phyloP scores from a whole-genome alignment of 2,888 invertebrate genomes.

The Auanema sp. region DNA sequence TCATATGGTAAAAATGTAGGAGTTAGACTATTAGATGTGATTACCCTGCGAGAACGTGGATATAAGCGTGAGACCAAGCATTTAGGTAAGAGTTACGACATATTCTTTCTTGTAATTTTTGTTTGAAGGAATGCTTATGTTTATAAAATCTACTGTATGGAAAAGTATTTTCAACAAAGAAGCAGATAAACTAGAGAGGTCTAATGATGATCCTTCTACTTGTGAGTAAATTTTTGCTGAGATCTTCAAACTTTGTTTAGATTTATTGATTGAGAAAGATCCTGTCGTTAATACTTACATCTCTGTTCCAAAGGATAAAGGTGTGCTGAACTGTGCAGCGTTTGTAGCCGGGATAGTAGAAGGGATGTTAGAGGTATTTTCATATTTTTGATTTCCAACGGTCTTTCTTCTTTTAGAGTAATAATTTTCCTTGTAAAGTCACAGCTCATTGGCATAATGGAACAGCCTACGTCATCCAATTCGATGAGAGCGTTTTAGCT shows the following conservation, averaged over 20 bases:
- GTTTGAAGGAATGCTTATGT: constrained; percentile 76
- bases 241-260: constrained; percentile 55
- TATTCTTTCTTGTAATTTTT: constrained; percentile 19
- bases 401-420: constrained; percentile 71
- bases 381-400: constrained; percentile 1
- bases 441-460: constrained; percentile 98
- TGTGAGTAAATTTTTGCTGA: constrained; percentile 67
- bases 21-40: constrained; percentile 84
- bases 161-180: constrained; percentile 96
- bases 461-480: constrained; percentile 90
- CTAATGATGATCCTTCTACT: constrained; percentile 95
- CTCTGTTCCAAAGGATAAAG: constrained; percentile 94
- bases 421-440: constrained; percentile 81
- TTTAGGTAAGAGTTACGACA: constrained; percentile 72
- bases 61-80: constrained; percentile 86
- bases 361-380: constrained; percentile 75
- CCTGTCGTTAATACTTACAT: constrained; percentile 94
- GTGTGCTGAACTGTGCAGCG: constrained; percentile 94
- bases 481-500: constrained; percentile 59
- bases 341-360: constrained; percentile 97
- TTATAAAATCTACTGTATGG: constrained; percentile 92
- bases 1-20: constrained; percentile 95
- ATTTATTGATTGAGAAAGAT: constrained; percentile 97
- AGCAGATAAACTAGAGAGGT: constrained; percentile 96
- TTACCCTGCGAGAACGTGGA: constrained; percentile 88